Conservation (phyloP, 2,888 invertebrate genomes). For the Sarcophaga caerulescens region DNA sequence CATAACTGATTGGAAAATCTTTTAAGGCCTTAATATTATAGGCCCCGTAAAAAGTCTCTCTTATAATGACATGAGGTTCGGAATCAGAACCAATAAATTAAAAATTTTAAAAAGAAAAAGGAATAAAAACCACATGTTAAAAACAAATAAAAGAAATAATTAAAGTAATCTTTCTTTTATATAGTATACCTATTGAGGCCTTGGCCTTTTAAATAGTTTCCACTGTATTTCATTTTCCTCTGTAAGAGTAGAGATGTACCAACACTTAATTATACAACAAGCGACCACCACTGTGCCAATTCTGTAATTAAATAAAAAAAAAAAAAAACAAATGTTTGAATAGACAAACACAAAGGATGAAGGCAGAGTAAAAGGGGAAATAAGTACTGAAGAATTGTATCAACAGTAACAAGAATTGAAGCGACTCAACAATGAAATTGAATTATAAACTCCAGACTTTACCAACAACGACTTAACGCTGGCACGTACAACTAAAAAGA, state of each 20-base stretch:
- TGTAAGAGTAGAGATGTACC: neutral
- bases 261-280: neutral
- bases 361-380: neutral
- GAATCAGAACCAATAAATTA: no score
- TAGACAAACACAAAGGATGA: neutral
- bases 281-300: neutral
- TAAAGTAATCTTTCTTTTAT: no score
- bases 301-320: slow-evolving; percentile 13
- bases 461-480: neutral
- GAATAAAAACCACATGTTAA: no score
- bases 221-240: neutral
- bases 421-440: slow-evolving; percentile 36
- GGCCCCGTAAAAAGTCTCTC: no score
- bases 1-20: neutral
- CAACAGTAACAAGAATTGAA: slow-evolving; percentile 9
- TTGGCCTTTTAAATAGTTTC: neutral
- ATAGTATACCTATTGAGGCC: no score
- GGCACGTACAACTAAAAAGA: neutral
- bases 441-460: slow-evolving; percentile 46
- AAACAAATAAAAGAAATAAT: no score
- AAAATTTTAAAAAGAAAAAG: no score
- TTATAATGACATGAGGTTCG: no score
- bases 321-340: neutral
- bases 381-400: neutral
- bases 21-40: no score